A percentile compares a stretch with the other conserved stretches of the same genome.
Conservation (phyloP, 23 tunicate genomes). For the Halocynthia aurantium region DNA sequence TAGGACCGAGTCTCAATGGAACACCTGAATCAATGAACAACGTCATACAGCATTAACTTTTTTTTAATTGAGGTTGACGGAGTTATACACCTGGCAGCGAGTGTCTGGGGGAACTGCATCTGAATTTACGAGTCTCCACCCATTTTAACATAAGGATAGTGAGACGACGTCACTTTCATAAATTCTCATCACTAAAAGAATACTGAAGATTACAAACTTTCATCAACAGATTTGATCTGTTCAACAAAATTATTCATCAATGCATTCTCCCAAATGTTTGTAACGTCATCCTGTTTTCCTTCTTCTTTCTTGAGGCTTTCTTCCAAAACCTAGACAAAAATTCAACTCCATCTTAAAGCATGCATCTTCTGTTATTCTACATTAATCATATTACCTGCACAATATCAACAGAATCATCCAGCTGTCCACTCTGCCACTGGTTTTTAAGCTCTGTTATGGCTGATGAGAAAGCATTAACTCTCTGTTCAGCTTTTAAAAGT, state of each 20-base stretch:
- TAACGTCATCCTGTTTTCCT: conserved; percentile 28
- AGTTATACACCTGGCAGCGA: no score
- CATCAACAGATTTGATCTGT: conserved; percentile 46
- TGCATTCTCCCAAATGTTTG: conserved; percentile 52
- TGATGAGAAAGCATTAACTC: conserved; percentile 59
- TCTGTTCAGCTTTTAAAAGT: conserved; percentile 54
- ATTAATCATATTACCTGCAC: conserved; percentile 32
- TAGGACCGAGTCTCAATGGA: conserved; percentile 10
- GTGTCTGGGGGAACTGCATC: background rate
- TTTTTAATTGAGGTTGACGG: no score
- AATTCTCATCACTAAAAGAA: background rate
- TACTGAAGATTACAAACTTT: conserved; percentile 4
- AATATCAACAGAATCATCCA: conserved; percentile 66
- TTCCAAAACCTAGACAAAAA: conserved; percentile 35
- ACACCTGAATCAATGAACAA: conserved; percentile 2
- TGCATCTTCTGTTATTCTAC: no score
- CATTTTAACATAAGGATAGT: no score
- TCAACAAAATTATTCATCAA: conserved; percentile 55
- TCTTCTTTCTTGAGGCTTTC: conserved; percentile 43
- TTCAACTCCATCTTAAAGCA: background rate
- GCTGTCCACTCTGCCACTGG: conserved; percentile 48
- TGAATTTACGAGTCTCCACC: no score
- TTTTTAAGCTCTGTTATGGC: conserved; percentile 45
- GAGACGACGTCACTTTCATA: no score
- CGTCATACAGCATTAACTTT: background rate